Conservation (phyloP, 2,888 invertebrate species). For the Druceiella hillmani region DNA sequence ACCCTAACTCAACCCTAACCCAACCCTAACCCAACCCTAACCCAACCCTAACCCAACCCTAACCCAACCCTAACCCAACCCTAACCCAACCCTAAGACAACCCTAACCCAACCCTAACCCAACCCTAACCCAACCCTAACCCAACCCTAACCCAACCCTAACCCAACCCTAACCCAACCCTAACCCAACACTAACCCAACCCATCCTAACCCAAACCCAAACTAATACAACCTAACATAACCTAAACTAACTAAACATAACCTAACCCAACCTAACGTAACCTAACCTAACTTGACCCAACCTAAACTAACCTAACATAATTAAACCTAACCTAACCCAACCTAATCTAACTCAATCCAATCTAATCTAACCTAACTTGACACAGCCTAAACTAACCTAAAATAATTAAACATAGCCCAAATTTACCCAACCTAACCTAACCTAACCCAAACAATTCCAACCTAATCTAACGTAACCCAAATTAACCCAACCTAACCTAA, state of each 20-base stretch:
- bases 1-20: slow-evolving; percentile 15
- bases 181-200: slow-evolving; percentile 24
- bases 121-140: slow-evolving; percentile 16
- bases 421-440: slow-evolving; percentile 10
- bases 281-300: slow-evolving; percentile 22
- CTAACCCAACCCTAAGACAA: slow-evolving; percentile 19
- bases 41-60: slow-evolving; percentile 15
- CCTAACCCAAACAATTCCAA: slow-evolving; percentile 13
- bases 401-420: slow-evolving; percentile 9
- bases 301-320: slow-evolving; percentile 25
- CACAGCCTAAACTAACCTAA: slow-evolving; percentile 9
- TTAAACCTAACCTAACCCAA: slow-evolving; percentile 25
- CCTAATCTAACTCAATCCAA: slow-evolving; percentile 19
- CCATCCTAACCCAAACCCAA: slow-evolving; percentile 24
- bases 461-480: slow-evolving; percentile 14
- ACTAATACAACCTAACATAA: slow-evolving; percentile 22
- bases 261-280: slow-evolving; percentile 25
- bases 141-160: slow-evolving; percentile 18
- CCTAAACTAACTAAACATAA: slow-evolving; percentile 24
- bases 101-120: slow-evolving; percentile 20
- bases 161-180: slow-evolving; percentile 23
- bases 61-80: slow-evolving; percentile 19
- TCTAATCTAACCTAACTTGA: slow-evolving; percentile 18
- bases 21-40: slow-evolving; percentile 21
- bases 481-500: slow-evolving; percentile 18